Evolutionary conservation across 2,797 vertebrate species (phyloP).

Genomic region (Florisuga fusca): DNA sequence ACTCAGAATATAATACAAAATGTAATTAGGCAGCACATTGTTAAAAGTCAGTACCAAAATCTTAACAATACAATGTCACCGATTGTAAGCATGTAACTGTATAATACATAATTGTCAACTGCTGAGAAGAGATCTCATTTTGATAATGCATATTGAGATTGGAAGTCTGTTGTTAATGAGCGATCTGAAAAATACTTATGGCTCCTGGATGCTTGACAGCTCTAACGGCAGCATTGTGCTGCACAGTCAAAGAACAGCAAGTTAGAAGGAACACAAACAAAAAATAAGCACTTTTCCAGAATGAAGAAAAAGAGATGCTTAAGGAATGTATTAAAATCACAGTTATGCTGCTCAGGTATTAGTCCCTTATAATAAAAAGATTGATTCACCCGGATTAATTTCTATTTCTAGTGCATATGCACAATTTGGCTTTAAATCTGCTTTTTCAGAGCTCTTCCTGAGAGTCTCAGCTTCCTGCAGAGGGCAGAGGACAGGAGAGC

Average conservation of each 20-base stretch:
- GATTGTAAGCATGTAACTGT: constrained; percentile 72
- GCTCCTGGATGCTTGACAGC: constrained; percentile 78
- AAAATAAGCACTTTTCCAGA: constrained; percentile 31
- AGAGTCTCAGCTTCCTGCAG: neutral
- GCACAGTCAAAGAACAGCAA: constrained; percentile 66
- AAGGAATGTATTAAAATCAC: constrained; percentile 18
- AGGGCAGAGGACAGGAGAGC: neutral
- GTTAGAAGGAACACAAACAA: constrained; percentile 37
- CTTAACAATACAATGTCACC: constrained; percentile 75
- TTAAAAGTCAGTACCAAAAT: constrained; percentile 78
- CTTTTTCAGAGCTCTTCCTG: neutral
- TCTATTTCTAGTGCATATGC: neutral
- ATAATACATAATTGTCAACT: constrained; percentile 79
- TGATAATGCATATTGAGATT: constrained; percentile 79
- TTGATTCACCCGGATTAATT: neutral
- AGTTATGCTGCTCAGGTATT: constrained; percentile 53
- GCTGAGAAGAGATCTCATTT: constrained; percentile 81
- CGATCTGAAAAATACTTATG: constrained; percentile 76
- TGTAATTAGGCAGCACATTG: constrained; percentile 79
- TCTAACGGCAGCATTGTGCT: constrained; percentile 68
- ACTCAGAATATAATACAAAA: constrained; percentile 68
- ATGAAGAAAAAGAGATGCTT: constrained; percentile 27
- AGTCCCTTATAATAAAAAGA: constrained; percentile 1
- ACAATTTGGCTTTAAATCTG: neutral
- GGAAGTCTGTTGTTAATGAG: constrained; percentile 72